Evolutionary conservation across 23 tunicate genomes (phyloP).

Genomic region (Ascidia mentula): DNA sequence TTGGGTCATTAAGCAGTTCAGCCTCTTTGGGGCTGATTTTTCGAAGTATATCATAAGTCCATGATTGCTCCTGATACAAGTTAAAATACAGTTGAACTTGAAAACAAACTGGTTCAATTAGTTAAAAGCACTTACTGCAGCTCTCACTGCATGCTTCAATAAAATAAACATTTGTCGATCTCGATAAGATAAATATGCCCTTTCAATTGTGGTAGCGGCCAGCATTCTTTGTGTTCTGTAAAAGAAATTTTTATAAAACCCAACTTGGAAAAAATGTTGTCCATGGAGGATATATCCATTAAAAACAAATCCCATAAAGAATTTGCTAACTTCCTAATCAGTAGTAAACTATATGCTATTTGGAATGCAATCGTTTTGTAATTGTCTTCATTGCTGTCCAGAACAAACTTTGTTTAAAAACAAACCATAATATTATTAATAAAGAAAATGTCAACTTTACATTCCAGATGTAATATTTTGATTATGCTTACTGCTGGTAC

Average conservation of each 20-base stretch:
- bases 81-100: neutral
- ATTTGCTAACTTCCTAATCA: too few species aligned
- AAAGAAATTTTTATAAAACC: neutral
- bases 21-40: conserved; percentile 88
- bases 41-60: conserved; percentile 77
- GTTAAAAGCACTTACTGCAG: conserved; percentile 67
- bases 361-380: too few species aligned
- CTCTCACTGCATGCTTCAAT: conserved; percentile 85
- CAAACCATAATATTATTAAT: too few species aligned
- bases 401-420: too few species aligned
- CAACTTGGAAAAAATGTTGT: neutral
- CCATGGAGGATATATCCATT: too few species aligned
- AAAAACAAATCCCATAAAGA: too few species aligned
- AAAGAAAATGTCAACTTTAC: too few species aligned
- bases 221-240: conserved; percentile 43
- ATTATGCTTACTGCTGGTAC: neutral
- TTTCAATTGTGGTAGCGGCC: conserved; percentile 73
- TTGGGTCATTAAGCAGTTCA: conserved; percentile 65
- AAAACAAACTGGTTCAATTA: neutral
- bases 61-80: conserved; percentile 93
- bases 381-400: too few species aligned
- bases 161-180: conserved; percentile 92
- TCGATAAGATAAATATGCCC: conserved; percentile 76
- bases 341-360: too few species aligned
- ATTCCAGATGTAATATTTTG: neutral